Evolutionary conservation across 2,113 vertebrate genomes (phyloP).

Genomic region (Lophotis ruficrista): DNA sequence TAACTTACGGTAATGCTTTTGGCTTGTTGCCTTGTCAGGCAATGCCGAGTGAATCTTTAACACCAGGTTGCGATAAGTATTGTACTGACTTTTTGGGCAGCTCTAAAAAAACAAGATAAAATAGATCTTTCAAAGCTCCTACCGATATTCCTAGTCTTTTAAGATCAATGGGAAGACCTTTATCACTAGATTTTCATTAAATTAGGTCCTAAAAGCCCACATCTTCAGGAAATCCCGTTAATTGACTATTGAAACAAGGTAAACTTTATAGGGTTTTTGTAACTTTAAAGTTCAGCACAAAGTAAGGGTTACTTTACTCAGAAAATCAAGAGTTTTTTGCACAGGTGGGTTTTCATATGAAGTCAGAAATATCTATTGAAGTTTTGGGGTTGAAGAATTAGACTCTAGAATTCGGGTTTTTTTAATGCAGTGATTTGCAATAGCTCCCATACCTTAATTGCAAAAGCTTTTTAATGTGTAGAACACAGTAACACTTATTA

Average conservation of each 20-base stretch:
- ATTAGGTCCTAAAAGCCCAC: background rate
- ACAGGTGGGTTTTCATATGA: background rate
- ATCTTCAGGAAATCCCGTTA: background rate
- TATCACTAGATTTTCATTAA: background rate
- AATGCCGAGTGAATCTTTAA: background rate
- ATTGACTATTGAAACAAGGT: background rate
- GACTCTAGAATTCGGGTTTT: background rate
- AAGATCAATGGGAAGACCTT: background rate
- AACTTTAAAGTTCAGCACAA: background rate
- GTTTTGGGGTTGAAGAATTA: background rate
- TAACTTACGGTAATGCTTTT: background rate
- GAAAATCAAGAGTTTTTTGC: background rate
- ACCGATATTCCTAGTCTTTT: background rate
- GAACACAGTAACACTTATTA: background rate
- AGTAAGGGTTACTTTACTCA: background rate
- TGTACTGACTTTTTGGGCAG: background rate
- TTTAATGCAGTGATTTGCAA: background rate
- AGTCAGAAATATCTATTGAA: background rate
- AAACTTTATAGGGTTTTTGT: background rate
- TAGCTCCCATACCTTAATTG: background rate
- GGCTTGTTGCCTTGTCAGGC: background rate
- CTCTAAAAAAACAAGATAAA: background rate
- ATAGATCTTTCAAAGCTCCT: background rate
- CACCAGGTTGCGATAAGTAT: background rate
- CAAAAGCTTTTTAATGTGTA: background rate